Conservation (phyloP, 2,113 vertebrate species). For the Ctenodactylus gundi region DNA sequence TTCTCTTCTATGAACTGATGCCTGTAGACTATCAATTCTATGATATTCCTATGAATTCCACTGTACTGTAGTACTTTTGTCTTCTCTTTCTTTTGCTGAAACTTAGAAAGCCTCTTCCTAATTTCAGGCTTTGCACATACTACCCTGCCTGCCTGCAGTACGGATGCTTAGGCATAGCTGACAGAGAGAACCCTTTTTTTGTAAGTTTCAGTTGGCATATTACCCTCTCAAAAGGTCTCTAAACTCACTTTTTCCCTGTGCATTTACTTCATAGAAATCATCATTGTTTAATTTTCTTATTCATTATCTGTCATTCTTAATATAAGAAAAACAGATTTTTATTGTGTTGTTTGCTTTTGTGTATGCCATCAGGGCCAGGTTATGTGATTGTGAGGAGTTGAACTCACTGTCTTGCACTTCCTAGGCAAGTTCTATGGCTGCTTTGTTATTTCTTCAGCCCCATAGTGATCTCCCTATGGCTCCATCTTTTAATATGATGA, state of each 20-base stretch:
- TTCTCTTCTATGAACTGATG: background rate
- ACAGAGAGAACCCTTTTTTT: background rate
- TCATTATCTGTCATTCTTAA: background rate
- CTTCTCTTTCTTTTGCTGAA: background rate
- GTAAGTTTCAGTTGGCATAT: background rate
- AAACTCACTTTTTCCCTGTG: background rate
- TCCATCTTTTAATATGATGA: background rate
- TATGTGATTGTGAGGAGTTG: no score
- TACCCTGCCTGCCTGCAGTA: background rate
- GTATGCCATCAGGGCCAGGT: no score
- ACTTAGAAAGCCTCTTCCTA: background rate
- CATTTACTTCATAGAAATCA: constrained; percentile 28
- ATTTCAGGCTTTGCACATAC: background rate
- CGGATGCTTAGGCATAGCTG: background rate
- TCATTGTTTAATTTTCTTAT: background rate
- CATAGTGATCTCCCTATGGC: background rate
- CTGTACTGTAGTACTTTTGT: background rate
- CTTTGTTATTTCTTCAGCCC: background rate
- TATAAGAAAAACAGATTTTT: constrained; percentile 14
- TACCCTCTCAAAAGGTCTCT: background rate
- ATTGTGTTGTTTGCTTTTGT: background rate
- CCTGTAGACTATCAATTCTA: background rate
- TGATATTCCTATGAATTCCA: background rate
- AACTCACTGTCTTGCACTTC: no score
- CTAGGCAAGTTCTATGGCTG: no score